Evolutionary conservation across 2,888 invertebrate species (phyloP), one percentile per base, ranked within the genome.

Genomic region (Sylvicola cinctus): DNA sequence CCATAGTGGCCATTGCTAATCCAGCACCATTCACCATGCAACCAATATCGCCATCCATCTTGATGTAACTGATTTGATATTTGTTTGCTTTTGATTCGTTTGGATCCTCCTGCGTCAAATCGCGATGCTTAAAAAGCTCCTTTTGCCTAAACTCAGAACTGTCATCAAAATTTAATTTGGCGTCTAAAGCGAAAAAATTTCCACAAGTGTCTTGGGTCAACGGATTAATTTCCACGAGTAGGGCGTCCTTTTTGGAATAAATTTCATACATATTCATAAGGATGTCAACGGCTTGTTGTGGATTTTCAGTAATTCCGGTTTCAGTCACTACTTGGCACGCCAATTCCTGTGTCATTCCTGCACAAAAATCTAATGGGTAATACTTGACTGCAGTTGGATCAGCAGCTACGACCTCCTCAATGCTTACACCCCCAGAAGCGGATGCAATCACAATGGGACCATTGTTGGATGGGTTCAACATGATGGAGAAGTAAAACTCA

Each of bases 401-500:
- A 29, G 8, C 29, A 13, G 14, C 14, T 4, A 15, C 29, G 3
- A 29, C 29, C 10, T 29, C 29, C 13, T 29, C 29, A 4, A 29
- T 29, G 7, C 13, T 15, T 14, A 29, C 13, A 15, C 29, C 29
- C 13, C 29, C 29, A 14, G 13, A 13, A 4, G 29, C 13, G 4
- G 29, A 29, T 4, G 29, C 29, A 10, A 29, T 29, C 13, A 29
- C 13, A 13, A 29, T 15, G 3, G 29, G 29, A 14, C 29, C 29
- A 10, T 29, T 12, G 7, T 14, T 13, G 15, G 13, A 12, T 14
- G 13, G 66, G 55, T 93, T 91, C 79, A 91, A 80, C 74, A 87
- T 87, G 46, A 93, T 79, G 32, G 90, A 88, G 49, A 93, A 75
- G 58, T 95, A 93, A 60, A 76, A 93, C 54, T 93, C 93, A 46